These are phyloP conservation scores for Drosophila watanabei DNA, from an alignment of 1,140 invertebrate genomes.

Conservation along the genomic window DNA sequence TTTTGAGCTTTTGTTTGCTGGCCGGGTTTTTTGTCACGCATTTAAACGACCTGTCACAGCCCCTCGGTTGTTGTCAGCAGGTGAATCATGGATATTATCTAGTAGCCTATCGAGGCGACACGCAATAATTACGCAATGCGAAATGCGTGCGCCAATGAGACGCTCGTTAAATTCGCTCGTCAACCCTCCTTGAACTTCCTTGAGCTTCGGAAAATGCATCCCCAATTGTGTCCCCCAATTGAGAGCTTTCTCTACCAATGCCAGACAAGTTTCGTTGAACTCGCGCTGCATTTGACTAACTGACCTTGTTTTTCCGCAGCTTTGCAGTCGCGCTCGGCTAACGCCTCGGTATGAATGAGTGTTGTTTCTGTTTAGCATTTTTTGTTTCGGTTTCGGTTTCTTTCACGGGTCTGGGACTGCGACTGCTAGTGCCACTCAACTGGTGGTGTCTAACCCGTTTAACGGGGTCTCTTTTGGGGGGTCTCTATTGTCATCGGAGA, in stretches of 20 bases:
- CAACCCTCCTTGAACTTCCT: conserved; percentile 28
- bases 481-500: conserved; percentile 26
- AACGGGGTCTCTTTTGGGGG: conserved; percentile 2
- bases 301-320: conserved; percentile 71
- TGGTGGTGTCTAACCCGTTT: conserved; percentile 44
- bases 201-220: conserved; percentile 33
- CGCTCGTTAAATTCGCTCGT: conserved; percentile 20
- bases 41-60: conserved; percentile 46
- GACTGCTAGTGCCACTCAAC: conserved; percentile 22
- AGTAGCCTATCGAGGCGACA: neutral
- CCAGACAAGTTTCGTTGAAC: conserved; percentile 70
- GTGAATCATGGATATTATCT: conserved; percentile 36
- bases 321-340: conserved; percentile 49
- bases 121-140: conserved; percentile 13
- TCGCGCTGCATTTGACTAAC: conserved; percentile 52
- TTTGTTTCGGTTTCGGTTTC: conserved; percentile 42
- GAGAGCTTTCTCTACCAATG: conserved; percentile 69
- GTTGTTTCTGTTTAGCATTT: conserved; percentile 16
- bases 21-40: conserved; percentile 48
- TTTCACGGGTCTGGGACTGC: conserved; percentile 5
- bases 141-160: conserved; percentile 20
- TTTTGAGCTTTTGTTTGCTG: conserved; percentile 41
- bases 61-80: conserved; percentile 10
- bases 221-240: neutral
- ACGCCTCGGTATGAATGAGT: conserved; percentile 44